phyloP scores from a whole-genome alignment of 2,888 invertebrate genomes.

The Arenicola marina region DNA sequence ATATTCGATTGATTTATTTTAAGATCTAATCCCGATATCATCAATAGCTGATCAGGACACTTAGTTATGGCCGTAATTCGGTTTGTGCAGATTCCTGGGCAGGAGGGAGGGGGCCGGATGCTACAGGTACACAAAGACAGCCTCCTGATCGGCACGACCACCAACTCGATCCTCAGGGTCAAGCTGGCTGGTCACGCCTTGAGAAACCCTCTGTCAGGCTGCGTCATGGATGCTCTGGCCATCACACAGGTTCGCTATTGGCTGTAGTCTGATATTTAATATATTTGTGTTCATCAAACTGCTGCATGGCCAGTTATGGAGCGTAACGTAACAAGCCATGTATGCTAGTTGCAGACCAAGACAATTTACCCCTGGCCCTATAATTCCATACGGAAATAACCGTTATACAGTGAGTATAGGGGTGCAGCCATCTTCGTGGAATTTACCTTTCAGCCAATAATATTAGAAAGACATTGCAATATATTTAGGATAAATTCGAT shows the following conservation, averaged over 20 bases:
- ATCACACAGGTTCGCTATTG: slow-evolving; percentile 44
- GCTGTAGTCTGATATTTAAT: not conserved
- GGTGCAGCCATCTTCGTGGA: too few species aligned
- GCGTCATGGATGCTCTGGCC: slow-evolving; percentile 36
- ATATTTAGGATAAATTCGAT: too few species aligned
- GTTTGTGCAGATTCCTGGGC: slow-evolving; percentile 40
- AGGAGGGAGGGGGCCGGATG: slow-evolving; percentile 51
- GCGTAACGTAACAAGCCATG: too few species aligned
- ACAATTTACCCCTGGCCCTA: too few species aligned
- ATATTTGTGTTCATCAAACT: not conserved
- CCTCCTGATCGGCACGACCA: slow-evolving; percentile 52
- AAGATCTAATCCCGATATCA: too few species aligned
- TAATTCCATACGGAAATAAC: too few species aligned
- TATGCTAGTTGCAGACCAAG: too few species aligned
- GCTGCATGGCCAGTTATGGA: not conserved
- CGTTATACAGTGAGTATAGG: too few species aligned
- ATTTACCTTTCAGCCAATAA: too few species aligned
- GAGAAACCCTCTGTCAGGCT: slow-evolving; percentile 38
- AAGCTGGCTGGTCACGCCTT: slow-evolving; percentile 29
- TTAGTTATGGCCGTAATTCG: not conserved
- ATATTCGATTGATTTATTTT: too few species aligned
- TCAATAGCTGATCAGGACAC: too few species aligned
- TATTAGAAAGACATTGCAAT: too few species aligned
- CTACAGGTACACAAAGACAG: slow-evolving; percentile 36
- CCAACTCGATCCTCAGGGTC: slow-evolving; percentile 51